phyloP scores from a whole-genome alignment of 2,888 invertebrate genomes.

The Sarcophaga subvicina region DNA sequence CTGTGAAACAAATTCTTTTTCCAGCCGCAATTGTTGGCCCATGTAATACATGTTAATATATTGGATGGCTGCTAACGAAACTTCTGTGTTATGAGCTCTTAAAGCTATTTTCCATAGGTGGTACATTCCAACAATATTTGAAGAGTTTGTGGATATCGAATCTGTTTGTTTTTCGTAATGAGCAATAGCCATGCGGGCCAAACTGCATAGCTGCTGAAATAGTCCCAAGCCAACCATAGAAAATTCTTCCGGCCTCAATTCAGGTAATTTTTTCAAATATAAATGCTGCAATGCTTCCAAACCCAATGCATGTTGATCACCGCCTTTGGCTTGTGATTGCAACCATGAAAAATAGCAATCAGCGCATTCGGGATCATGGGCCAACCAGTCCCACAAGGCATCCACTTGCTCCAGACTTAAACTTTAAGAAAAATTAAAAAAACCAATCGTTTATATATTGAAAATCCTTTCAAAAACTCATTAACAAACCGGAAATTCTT shows the following conservation, averaged over 20 bases:
- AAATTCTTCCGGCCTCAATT: slow-evolving; percentile 92
- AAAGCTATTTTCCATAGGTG: slow-evolving; percentile 97
- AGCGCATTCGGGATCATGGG: slow-evolving; percentile 91
- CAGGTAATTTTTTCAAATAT: slow-evolving; percentile 94
- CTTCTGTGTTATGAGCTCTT: slow-evolving; percentile 94
- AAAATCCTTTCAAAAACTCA: not conserved
- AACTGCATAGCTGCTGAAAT: slow-evolving; percentile 94
- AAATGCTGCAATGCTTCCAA: slow-evolving; percentile 93
- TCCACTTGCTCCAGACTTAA: slow-evolving; percentile 94
- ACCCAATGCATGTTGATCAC: slow-evolving; percentile 95
- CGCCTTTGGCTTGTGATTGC: slow-evolving; percentile 94
- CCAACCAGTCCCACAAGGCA: slow-evolving; percentile 94
- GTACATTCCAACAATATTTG: slow-evolving; percentile 93
- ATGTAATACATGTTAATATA: slow-evolving; percentile 97
- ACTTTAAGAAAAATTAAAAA: slow-evolving; percentile 80
- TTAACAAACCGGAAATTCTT: slow-evolving; percentile 89
- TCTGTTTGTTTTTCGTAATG: slow-evolving; percentile 84
- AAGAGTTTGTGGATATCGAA: slow-evolving; percentile 76
- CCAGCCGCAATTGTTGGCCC: slow-evolving; percentile 94
- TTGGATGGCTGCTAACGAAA: slow-evolving; percentile 96
- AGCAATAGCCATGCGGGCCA: slow-evolving; percentile 91
- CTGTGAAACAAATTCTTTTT: slow-evolving; percentile 95
- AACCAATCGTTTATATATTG: slow-evolving; percentile 7
- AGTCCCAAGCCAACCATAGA: slow-evolving; percentile 95
- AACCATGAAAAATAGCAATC: slow-evolving; percentile 97